Percentiles rank a stretch among this genome's conserved stretches.
Evolutionary conservation across 23 tunicate genomes (phyloP).

Genomic region (Trididemnum miniatum): DNA sequence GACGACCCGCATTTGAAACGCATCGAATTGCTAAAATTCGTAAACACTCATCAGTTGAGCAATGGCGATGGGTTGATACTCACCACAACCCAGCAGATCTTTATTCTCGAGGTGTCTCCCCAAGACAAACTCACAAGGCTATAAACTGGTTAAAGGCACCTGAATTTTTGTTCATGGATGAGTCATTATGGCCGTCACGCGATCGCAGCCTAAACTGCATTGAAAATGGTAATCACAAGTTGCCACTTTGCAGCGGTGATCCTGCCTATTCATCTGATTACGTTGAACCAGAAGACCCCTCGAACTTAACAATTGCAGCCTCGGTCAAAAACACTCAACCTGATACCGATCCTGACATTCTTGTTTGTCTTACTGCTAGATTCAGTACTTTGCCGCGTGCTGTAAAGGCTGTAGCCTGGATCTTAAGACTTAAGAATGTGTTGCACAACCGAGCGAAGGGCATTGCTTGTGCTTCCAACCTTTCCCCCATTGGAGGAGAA

Average conservation of each 20-base stretch:
- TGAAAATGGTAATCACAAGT: too few relatives aligned
- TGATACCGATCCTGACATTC: neutral
- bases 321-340: too few relatives aligned
- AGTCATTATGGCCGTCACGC: too few relatives aligned
- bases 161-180: neutral
- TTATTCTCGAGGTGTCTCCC: neutral
- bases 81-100: conserved; percentile 1
- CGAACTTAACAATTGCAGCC: too few relatives aligned
- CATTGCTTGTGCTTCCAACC: neutral
- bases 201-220: too few relatives aligned
- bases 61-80: conserved; percentile 38
- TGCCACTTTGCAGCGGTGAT: too few relatives aligned
- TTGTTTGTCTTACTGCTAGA: neutral
- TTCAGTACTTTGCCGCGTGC: neutral
- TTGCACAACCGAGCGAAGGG: neutral
- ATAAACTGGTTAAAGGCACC: neutral
- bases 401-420: neutral
- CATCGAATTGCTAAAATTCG: conserved; percentile 28
- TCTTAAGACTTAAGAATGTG: neutral
- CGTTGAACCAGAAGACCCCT: too few relatives aligned
- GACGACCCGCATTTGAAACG: conserved; percentile 29
- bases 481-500: neutral
- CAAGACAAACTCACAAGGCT: neutral
- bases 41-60: neutral
- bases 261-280: too few relatives aligned